Conservation (phyloP, 2,888 invertebrate genomes). For the Lobophora halterata region DNA sequence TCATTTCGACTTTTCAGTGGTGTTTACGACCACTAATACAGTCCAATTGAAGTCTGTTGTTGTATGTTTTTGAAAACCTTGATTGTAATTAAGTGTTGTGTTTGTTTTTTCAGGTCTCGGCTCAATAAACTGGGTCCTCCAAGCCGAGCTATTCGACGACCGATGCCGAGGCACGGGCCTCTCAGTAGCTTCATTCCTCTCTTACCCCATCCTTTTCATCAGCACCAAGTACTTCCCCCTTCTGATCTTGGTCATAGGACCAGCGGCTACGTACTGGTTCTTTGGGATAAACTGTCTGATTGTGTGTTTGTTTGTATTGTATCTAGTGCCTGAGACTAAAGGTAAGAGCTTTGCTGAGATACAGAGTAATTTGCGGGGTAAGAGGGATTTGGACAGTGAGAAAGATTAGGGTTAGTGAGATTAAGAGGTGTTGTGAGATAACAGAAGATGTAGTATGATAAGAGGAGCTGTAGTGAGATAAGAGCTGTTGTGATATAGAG, state of each 20-base stretch:
- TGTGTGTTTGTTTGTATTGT: slow-evolving; percentile 36
- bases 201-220: slow-evolving; percentile 37
- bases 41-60: too few species aligned
- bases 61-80: too few species aligned
- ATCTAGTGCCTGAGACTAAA: slow-evolving; percentile 61
- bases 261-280: slow-evolving; percentile 48
- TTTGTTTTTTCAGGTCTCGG: slow-evolving; percentile 46
- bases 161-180: slow-evolving; percentile 47
- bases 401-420: too few species aligned
- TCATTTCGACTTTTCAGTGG: too few species aligned
- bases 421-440: too few species aligned
- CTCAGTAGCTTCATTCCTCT: slow-evolving; percentile 34
- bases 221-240: slow-evolving; percentile 47
- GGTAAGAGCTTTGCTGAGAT: slow-evolving; percentile 60
- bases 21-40: background rate
- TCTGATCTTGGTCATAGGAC: slow-evolving; percentile 40
- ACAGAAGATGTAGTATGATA: too few species aligned
- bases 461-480: too few species aligned
- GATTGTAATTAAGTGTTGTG: background rate
- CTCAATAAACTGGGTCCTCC: slow-evolving; percentile 47
- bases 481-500: too few species aligned
- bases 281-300: slow-evolving; percentile 41
- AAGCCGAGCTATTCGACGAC: slow-evolving; percentile 55
- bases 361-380: slow-evolving; percentile 42
- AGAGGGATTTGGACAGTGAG: too few species aligned